A percentile compares a stretch with the other conserved stretches of the same genome.
phyloP scores from a whole-genome alignment of 2,797 vertebrate genomes.

The Tenualosa ilisha region DNA sequence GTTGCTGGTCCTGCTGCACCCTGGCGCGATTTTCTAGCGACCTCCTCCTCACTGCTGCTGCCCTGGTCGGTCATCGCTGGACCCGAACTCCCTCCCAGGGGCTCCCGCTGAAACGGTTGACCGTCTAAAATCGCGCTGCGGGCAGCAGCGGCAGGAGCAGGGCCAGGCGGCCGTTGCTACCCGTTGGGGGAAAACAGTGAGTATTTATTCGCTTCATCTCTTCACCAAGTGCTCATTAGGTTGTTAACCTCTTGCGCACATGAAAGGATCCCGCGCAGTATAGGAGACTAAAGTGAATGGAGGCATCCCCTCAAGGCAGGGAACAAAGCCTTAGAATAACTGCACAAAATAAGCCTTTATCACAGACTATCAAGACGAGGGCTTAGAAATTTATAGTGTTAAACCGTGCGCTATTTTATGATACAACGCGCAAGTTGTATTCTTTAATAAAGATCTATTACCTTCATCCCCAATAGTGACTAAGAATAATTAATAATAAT shows the following conservation, averaged over 20 bases:
- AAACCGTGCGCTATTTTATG: background rate
- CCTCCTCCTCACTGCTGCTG: slow-evolving; percentile 66
- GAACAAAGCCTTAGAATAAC: slow-evolving; percentile 77
- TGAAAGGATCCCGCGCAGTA: slow-evolving; percentile 75
- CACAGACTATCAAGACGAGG: slow-evolving; percentile 35
- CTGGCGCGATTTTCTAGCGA: slow-evolving; percentile 70
- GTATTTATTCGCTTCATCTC: slow-evolving; percentile 88
- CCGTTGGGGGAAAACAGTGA: slow-evolving; percentile 65
- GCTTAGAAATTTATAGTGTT: background rate
- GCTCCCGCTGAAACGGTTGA: slow-evolving; percentile 73
- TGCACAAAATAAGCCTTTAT: slow-evolving; percentile 68
- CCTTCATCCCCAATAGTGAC: background rate
- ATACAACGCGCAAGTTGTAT: background rate
- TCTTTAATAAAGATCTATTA: background rate
- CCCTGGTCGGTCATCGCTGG: slow-evolving; percentile 73
- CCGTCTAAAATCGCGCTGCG: slow-evolving; percentile 55
- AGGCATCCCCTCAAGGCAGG: slow-evolving; percentile 77
- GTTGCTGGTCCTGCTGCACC: slow-evolving; percentile 77
- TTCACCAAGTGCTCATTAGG: slow-evolving; percentile 81
- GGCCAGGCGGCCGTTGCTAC: slow-evolving; percentile 68
- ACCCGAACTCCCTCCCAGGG: slow-evolving; percentile 73
- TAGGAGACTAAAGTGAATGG: slow-evolving; percentile 71
- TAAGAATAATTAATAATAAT: no score
- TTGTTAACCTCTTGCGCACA: slow-evolving; percentile 85
- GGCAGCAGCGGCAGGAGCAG: slow-evolving; percentile 86